Evolutionary conservation across 1,140 invertebrate genomes (phyloP), one percentile per base, ranked within the genome.

Genomic region (Bombus breviceps): DNA sequence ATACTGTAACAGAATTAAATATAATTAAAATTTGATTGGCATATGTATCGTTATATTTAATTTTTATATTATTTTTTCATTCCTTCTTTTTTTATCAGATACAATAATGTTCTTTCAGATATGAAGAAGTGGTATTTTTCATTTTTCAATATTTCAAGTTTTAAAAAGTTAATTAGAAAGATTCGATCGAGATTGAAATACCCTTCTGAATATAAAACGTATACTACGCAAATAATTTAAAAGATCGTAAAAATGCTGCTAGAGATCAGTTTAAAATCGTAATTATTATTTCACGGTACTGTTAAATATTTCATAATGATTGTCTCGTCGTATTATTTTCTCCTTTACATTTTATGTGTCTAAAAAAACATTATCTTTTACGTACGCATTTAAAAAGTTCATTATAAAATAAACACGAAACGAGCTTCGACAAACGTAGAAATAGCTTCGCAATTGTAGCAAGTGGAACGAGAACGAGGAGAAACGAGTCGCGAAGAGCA

Each of bases 331-430:
- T 6, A 15, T 66, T 32, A 32, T 32, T 8, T 15, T 6, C 64
- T 8, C 2, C 32, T 66, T n/a, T 2, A 15, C 6, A 1, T 0
- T 10, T 8, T 18, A 18, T 9, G 8, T 1, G 10, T 25, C 0
- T 73, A 53, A 53, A 22, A 53, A 22, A 0, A 53, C 5, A 53
- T 53, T 53, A 53, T 5, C 6, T 53, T 8, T 22, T 22, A 53
- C 18, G 47, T 22, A 8, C 18, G 47, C 0, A 0, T 53, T 53
- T 53, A 53, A 22, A 53, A 22, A 22, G 47, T 22, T 53, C 6
- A 22, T 53, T 22, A 53, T 8, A 53, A 53, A 22, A 22, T 53
- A 53, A 53, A 22, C 18, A 8, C 47, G 6, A 22, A 53, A 53
- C 47, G 47, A 53, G 18, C 47, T 73, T 43, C 71, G 39, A 18